Evolutionary conservation across 2,797 vertebrate genomes (phyloP).

Genomic region (Synanceia verrucosa): DNA sequence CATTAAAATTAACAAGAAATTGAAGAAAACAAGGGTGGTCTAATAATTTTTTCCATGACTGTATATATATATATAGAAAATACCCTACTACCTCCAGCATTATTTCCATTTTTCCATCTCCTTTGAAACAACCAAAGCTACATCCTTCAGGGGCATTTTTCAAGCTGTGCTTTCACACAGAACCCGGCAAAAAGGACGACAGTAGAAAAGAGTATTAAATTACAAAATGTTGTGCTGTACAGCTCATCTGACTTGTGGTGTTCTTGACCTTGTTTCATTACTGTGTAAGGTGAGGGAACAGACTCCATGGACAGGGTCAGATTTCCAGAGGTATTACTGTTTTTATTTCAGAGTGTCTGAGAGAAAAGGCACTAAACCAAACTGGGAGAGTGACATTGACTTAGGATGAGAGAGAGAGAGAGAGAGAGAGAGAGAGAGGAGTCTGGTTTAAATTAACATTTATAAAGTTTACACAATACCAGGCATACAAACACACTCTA

Average conservation of each 20-base stretch:
- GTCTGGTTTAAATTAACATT: conserved; percentile 47
- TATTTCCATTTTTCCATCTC: too few species aligned
- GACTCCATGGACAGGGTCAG: not conserved
- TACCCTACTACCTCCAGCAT: too few species aligned
- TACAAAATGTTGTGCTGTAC: too few species aligned
- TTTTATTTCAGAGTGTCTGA: conserved; percentile 83
- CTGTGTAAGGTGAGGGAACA: not conserved
- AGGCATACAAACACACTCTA: conserved; percentile 23
- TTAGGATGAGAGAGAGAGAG: conserved; percentile 28
- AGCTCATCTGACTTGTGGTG: not conserved
- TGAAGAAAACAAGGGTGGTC: too few species aligned
- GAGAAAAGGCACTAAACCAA: conserved; percentile 88
- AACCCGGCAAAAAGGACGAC: too few species aligned
- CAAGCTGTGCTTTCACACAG: too few species aligned
- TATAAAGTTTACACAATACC: conserved; percentile 48
- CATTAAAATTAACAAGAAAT: too few species aligned
- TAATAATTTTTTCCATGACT: too few species aligned
- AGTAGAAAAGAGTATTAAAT: too few species aligned
- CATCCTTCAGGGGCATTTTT: too few species aligned
- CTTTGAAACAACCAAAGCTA: too few species aligned
- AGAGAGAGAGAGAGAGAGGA: conserved; percentile 6
- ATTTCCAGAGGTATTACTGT: conserved; percentile 78
- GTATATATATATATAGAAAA: too few species aligned
- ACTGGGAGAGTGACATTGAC: conserved; percentile 69
- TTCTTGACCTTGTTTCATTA: not conserved